Conservation (phyloP, 2,888 invertebrate genomes). For the Drosophila acutilabella region DNA sequence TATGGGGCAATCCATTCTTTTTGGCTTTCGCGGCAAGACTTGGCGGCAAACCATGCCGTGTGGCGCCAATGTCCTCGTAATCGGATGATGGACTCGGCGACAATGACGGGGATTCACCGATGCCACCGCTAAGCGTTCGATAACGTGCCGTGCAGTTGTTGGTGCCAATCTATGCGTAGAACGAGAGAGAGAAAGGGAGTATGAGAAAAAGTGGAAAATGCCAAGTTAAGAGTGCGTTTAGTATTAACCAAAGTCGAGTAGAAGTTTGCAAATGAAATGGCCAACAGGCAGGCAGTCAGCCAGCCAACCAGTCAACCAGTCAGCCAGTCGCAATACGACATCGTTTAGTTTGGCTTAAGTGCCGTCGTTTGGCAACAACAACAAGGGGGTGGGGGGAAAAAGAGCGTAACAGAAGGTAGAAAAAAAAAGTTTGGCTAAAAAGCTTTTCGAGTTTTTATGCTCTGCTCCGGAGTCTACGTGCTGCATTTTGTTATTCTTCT, state of each 20-base stretch:
- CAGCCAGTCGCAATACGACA: constrained; percentile 45
- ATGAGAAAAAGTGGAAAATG: constrained; percentile 30
- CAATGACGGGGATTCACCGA: constrained; percentile 86
- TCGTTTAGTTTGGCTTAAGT: constrained; percentile 77
- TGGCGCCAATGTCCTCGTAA: constrained; percentile 89
- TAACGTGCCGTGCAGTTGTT: constrained; percentile 85
- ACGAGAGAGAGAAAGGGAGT: not conserved
- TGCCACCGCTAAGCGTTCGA: constrained; percentile 86
- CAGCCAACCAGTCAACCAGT: not conserved
- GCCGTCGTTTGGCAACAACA: constrained; percentile 38
- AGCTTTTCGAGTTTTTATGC: constrained; percentile 72
- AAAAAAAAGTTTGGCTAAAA: constrained; percentile 76
- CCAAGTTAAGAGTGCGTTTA: constrained; percentile 38
- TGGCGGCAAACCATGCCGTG: constrained; percentile 82
- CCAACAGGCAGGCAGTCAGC: constrained; percentile 29
- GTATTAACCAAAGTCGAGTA: constrained; percentile 31
- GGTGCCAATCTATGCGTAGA: constrained; percentile 83
- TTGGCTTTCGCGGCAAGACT: constrained; percentile 83
- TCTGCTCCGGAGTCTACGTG: constrained; percentile 33
- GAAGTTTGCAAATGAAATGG: constrained; percentile 73
- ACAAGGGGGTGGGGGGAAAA: not conserved
- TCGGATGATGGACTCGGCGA: constrained; percentile 90
- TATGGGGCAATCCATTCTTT: constrained; percentile 84
- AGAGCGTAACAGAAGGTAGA: constrained; percentile 13
- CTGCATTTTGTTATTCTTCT: constrained; percentile 60